Evolutionary conservation across 2,113 vertebrate species (phyloP), one percentile per base, ranked within the genome.

Genomic region (Scopus umbretta): DNA sequence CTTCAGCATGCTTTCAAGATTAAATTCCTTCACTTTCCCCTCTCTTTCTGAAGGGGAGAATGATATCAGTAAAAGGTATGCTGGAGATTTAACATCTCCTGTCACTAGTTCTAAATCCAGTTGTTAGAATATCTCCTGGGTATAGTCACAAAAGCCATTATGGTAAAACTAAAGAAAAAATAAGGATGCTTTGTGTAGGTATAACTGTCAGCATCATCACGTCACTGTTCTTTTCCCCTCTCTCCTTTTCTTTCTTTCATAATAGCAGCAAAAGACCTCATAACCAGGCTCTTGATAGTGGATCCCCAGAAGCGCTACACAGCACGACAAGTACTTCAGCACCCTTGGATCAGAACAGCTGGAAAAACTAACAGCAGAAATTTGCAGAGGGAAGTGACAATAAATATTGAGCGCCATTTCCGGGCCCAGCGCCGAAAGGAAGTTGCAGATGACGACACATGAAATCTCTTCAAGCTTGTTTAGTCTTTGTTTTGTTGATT

Each of bases 271-370:
- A 99, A 98, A 98, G 98, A 98, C 91, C 98, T 99, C 70, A 98
- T 99, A 86, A 98, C 96, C 92, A 98, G 98, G 94, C 97, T 99
- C 88, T 96, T 99, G 96, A 98, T 99, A 96, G 97, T 99, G 21
- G 98, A 99, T 68, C 99, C 99, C 34, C 97, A 97, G 65, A 97
- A 98, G 83, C 98, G 99, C 75, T 98, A 99, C 94, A 99, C 99
- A 3, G 99, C 99, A 55, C 97, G 97, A 42, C 98, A 99, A 89
- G 99, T 99, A 8, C 97, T 99, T 72, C 98, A 98, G 95, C 99
- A 99, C 74, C 98, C 98, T 38, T 99, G 99, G 99, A 98, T 99
- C 86, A 98, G 98, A 94, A 97, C 94, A n/a, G 96, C 92, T 16
- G 98, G 98, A 20, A 97, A 98, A 95, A 94, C 83, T 2, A 97